Base-by-base conservation (phyloP, 35 echinoderm and acorn worm genomes). In the Chiridota heheva region DNA sequence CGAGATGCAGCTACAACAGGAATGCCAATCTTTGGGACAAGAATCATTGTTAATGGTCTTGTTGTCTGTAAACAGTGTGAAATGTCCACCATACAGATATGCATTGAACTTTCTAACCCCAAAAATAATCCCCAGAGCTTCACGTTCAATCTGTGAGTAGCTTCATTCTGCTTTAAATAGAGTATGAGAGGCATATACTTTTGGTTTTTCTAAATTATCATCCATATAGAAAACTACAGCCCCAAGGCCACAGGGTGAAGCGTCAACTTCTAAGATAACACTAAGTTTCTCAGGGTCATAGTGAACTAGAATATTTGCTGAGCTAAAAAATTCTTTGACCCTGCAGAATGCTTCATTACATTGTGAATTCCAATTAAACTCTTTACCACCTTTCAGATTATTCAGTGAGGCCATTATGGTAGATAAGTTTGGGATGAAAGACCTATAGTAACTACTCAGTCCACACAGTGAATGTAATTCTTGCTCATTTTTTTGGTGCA, bases 91-190 rank as follows among this genome's bases (percentile, higher is more conserved):
- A 65, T 44, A 86, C 12, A 86, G 58, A 46, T 78, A 86, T 29
- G 47, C 48, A 45, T 79, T 72, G 33, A 84, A 84, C 13, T 69
- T 32, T 27, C 77, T 55, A 3, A 85, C 17, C 10, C 56, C 80
- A 68, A 90, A 90, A 16, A 84, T 83, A 15, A 90, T 90, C 10
- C 80, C 55, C 12, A 90, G 40, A 27, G 86, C 86, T 64, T 89
- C 68, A 65, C 63, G 73, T 26, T 83, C 67, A 61, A 86, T 27
- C 37, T 86, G 73, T 42, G 84, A 63, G 36, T 77, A 73, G 20
- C 58, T 81, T 44, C 56, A 36, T 49, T 90, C 58, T 16, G 49
- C 49, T 5, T 36, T 51, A 20, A 39, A 53, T 5, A 89, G 53
- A 17, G 61, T 49, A 34, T 68, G 29, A 40, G 87, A 74, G 5